Conservation (phyloP, 2,797 vertebrate genomes). For the Lutra lutra region DNA sequence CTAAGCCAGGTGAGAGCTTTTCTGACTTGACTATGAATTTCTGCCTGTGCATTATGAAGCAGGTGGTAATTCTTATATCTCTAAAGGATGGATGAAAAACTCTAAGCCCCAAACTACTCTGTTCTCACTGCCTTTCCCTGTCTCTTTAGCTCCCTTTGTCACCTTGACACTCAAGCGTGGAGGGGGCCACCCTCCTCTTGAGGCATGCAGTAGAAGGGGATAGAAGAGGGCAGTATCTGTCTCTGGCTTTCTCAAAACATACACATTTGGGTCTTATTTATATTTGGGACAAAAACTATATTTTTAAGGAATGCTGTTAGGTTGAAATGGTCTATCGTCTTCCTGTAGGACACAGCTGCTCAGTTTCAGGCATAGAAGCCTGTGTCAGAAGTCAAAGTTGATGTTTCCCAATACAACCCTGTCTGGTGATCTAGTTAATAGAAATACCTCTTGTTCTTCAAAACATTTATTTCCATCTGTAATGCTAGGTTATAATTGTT, state of each 20-base stretch:
- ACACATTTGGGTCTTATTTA: neutral
- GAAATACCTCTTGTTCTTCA: neutral
- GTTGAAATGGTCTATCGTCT: neutral
- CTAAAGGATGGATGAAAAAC: neutral
- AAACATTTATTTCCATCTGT: constrained; percentile 2
- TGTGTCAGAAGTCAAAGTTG: neutral
- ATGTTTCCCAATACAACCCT: neutral
- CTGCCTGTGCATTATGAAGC: neutral
- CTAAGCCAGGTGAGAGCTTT: neutral
- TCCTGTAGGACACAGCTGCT: neutral
- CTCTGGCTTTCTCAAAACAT: neutral
- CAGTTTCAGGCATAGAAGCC: neutral
- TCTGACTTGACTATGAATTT: neutral
- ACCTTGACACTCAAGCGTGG: neutral
- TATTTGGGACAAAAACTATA: neutral
- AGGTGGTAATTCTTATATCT: neutral
- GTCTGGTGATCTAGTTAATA: neutral
- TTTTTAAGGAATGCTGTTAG: neutral
- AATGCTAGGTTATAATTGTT: neutral
- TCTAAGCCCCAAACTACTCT: neutral
- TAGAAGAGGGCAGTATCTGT: neutral
- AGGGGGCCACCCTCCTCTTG: neutral
- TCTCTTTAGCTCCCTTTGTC: neutral
- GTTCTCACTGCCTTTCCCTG: neutral
- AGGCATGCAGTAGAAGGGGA: no score